Percentiles rank a stretch among this genome's conserved stretches.
Conservation (phyloP, 2,797 vertebrate species). For the Karalla daura region DNA sequence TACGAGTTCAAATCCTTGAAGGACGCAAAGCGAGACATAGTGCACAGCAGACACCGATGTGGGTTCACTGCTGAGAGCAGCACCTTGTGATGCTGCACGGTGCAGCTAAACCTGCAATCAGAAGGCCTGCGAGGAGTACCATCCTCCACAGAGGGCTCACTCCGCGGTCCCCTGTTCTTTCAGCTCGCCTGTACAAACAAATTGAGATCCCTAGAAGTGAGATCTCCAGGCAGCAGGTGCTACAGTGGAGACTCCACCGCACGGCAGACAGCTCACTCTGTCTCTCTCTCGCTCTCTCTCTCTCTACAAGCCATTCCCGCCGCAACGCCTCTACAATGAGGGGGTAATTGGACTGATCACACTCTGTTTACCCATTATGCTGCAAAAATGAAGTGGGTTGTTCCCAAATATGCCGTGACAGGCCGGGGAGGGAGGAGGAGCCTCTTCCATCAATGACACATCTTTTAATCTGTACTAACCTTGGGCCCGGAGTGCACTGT, state of each 20-base stretch:
- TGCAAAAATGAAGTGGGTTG: conserved; percentile 79
- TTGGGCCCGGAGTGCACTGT: conserved; percentile 47
- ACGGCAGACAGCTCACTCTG: conserved; percentile 67
- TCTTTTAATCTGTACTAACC: conserved; percentile 77
- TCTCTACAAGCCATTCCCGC: conserved; percentile 67
- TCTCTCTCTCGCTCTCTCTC: no score
- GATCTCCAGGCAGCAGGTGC: conserved; percentile 76
- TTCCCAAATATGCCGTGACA: conserved; percentile 72
- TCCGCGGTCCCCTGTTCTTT: conserved; percentile 56
- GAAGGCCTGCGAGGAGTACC: conserved; percentile 19
- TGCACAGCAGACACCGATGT: conserved; percentile 40
- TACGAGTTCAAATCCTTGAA: conserved; percentile 45
- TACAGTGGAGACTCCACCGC: conserved; percentile 60
- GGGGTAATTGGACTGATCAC: conserved; percentile 83
- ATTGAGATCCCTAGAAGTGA: conserved; percentile 74
- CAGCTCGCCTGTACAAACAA: conserved; percentile 73
- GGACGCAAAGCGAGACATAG: conserved; percentile 25
- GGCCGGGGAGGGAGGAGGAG: conserved; percentile 54
- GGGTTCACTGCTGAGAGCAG: conserved; percentile 58
- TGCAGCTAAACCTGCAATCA: conserved; percentile 55
- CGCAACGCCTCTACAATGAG: conserved; percentile 73
- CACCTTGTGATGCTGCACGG: conserved; percentile 48
- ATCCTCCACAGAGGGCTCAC: conserved; percentile 48
- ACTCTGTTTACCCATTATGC: conserved; percentile 80
- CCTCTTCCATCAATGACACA: conserved; percentile 67